Base-by-base conservation (phyloP, 2,113 vertebrate genomes). In the Chroicocephalus ridibundus region DNA sequence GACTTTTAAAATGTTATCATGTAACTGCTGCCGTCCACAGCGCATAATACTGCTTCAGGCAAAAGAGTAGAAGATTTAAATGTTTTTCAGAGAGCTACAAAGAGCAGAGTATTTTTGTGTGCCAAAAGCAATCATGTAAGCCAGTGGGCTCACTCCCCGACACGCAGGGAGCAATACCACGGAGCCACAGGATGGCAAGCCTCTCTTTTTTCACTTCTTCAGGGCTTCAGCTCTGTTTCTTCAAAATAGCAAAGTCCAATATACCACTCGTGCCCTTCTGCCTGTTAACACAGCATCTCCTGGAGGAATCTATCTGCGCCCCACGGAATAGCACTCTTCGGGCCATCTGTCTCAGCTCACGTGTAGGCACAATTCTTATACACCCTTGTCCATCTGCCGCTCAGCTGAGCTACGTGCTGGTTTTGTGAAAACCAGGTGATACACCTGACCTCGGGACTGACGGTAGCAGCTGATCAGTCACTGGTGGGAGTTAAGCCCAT, bases 311-410 rank as follows among this genome's bases (percentile, higher is more conserved):
- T 91, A 5, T 66, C 78, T 96, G 79, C 91, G 80, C 86, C 89
- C 93, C 82, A 76, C 8, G 19, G 94, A 81, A 92, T 46, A 49
- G 81, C 61, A 51, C 84, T 69, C 86, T 65, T 78, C 32, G 24
- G 89, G 78, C 95, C 95, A 96, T 95, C 96, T 97, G 96, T 91
- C 94, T 82, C 80, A 34, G 77, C 84, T 92, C 88, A 95, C 7
- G 25, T 82, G 92, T 69, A 8, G 2, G 47, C 90, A 80, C 57
- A 70, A 3, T 80, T 92, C 70, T 69, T 46, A 11, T 21, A 25
- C 40, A n/a, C 58, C 84, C 70, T 69, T 85, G 89, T 77, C 97
- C 94, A 95, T 97, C 94, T 97, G 95, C 78, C 3, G 4, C 93
- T 95, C 86, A 40, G 65, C 86, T 69, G 70, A 94, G 83, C 83